Evolutionary conservation across 2,888 invertebrate genomes (phyloP).

Genomic region (Amphipoea oculea): DNA sequence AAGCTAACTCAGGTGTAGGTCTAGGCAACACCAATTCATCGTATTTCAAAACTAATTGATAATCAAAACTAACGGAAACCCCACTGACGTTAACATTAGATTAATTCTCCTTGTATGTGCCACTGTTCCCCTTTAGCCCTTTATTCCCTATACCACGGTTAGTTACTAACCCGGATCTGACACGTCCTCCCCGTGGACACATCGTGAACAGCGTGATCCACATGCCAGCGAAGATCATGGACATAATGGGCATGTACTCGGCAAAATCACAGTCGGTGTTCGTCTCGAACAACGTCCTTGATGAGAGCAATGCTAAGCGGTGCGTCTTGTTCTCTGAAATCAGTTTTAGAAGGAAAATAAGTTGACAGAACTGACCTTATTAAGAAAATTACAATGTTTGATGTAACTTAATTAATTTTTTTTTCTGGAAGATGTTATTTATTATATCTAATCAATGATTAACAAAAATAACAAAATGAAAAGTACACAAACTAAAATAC

Average conservation of each 20-base stretch:
- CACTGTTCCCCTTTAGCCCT: neutral
- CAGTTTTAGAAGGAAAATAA: constrained; percentile 3
- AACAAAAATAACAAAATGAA: too few species aligned
- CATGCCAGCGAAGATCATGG: constrained; percentile 81
- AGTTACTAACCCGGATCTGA: constrained; percentile 79
- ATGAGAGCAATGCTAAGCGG: constrained; percentile 77
- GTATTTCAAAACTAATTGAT: neutral
- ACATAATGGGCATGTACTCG: constrained; percentile 86
- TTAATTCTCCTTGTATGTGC: neutral
- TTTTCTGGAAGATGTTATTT: too few species aligned
- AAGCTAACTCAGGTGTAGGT: neutral
- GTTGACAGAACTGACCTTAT: neutral
- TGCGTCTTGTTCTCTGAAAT: constrained; percentile 80
- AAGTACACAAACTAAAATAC: too few species aligned
- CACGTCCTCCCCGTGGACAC: constrained; percentile 84
- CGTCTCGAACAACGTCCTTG: constrained; percentile 78
- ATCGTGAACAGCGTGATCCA: constrained; percentile 86
- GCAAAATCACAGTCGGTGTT: constrained; percentile 81
- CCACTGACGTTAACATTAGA: neutral
- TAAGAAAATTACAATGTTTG: too few species aligned
- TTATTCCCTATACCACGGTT: neutral
- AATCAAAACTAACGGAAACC: constrained; percentile 1
- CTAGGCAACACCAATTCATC: neutral
- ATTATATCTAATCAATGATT: too few species aligned
- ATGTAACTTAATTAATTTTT: too few species aligned